These are phyloP conservation scores for Eristalis pertinax DNA, from an alignment of 2,888 invertebrate genomes.

Conservation along the genomic window DNA sequence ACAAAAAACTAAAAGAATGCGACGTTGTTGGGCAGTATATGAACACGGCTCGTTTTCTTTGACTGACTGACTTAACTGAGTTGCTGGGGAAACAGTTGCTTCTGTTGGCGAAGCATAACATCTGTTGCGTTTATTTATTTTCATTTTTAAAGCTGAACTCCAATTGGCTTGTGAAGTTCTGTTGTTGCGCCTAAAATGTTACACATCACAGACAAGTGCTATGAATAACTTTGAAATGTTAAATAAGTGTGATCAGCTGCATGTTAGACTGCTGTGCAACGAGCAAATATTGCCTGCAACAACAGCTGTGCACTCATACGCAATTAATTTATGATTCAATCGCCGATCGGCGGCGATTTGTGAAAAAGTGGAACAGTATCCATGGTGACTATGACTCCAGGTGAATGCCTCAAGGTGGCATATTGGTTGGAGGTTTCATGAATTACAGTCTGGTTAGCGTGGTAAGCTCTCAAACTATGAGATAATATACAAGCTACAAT, in stretches of 20 bases:
- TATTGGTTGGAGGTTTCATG: not conserved
- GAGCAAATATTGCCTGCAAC: not conserved
- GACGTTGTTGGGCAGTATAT: not conserved
- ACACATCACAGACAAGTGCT: not conserved
- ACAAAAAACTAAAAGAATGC: not conserved
- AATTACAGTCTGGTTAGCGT: not conserved
- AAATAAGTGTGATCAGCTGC: slow-evolving; percentile 1
- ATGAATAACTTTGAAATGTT: not conserved
- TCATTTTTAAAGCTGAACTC: not conserved
- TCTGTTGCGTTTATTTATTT: not conserved
- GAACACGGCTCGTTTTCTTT: not conserved
- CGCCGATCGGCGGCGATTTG: not conserved
- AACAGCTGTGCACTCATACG: not conserved
- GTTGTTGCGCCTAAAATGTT: not conserved
- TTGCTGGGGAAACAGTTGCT: not conserved
- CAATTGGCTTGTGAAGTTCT: not conserved
- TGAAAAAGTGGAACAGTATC: not conserved
- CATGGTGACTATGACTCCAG: not conserved
- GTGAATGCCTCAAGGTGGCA: not conserved
- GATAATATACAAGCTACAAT: not conserved
- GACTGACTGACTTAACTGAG: too few species aligned
- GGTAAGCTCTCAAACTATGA: not conserved
- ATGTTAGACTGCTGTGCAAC: not conserved
- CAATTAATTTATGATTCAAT: not conserved
- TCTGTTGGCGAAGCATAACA: not conserved